Evolutionary conservation across 2,888 invertebrate species (phyloP).

Genomic region (Mylabris sibirica): DNA sequence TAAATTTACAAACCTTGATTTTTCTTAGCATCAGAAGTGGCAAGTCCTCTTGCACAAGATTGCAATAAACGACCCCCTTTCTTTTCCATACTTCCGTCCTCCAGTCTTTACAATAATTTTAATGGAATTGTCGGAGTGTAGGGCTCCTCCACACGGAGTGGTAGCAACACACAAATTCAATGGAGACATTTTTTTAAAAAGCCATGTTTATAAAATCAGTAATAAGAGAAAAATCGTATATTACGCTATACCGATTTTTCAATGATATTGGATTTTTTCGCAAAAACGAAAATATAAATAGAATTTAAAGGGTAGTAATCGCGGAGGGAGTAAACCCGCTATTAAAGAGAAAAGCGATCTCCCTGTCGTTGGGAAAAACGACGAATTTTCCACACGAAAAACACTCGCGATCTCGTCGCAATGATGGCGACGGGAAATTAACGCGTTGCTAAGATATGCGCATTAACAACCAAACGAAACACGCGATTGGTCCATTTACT

Average conservation of each 20-base stretch:
- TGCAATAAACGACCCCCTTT: slow-evolving; percentile 75
- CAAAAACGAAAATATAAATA: slow-evolving; percentile 48
- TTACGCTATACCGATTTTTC: slow-evolving; percentile 49
- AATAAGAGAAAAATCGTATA: slow-evolving; percentile 63
- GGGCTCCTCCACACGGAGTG: slow-evolving; percentile 77
- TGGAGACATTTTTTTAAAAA: slow-evolving; percentile 80
- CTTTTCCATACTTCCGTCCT: slow-evolving; percentile 75
- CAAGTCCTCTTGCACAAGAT: slow-evolving; percentile 71
- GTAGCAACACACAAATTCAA: slow-evolving; percentile 69
- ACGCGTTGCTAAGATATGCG: slow-evolving; percentile 6
- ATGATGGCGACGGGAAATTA: slow-evolving; percentile 73
- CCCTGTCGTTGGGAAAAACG: slow-evolving; percentile 71
- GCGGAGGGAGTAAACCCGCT: slow-evolving; percentile 9
- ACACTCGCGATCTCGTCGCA: slow-evolving; percentile 69
- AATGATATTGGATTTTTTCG: slow-evolving; percentile 53
- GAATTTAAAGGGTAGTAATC: slow-evolving; percentile 1
- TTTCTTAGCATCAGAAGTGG: slow-evolving; percentile 78
- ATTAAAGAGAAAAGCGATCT: slow-evolving; percentile 53
- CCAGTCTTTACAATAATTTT: slow-evolving; percentile 46
- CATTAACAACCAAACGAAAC: not conserved
- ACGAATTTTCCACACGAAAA: slow-evolving; percentile 65
- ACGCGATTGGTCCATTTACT: slow-evolving; percentile 19
- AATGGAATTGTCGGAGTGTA: slow-evolving; percentile 64
- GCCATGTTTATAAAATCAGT: slow-evolving; percentile 75
- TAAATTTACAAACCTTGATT: slow-evolving; percentile 67